Evolutionary conservation across 2,888 invertebrate species (phyloP).

Genomic region (Troides aeacus): DNA sequence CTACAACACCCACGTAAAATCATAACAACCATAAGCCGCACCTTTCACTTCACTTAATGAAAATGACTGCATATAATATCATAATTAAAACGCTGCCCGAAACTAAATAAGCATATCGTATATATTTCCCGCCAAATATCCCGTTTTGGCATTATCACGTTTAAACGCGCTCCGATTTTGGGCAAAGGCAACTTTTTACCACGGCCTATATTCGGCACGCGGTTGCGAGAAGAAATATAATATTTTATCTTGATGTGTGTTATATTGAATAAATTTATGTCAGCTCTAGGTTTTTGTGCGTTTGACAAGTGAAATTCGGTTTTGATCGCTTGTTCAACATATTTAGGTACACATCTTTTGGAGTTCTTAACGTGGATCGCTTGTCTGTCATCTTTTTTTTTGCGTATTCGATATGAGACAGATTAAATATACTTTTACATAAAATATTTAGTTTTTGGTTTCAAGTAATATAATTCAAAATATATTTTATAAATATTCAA

Average conservation of each 20-base stretch:
- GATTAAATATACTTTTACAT: not conserved
- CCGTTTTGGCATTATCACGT: constrained; percentile 51
- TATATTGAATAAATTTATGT: constrained; percentile 31
- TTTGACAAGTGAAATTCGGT: constrained; percentile 13
- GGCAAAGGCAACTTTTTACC: constrained; percentile 57
- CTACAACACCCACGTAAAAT: constrained; percentile 7
- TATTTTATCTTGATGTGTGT: constrained; percentile 57
- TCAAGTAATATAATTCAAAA: not conserved
- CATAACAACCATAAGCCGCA: constrained; percentile 6
- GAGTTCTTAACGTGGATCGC: constrained; percentile 3
- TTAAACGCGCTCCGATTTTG: constrained; percentile 48
- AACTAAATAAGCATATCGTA: constrained; percentile 56
- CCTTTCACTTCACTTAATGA: constrained; percentile 32
- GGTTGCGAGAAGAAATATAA: constrained; percentile 50
- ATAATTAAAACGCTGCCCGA: constrained; percentile 41
- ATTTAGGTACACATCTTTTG: constrained; percentile 11
- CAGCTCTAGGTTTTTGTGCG: constrained; percentile 21
- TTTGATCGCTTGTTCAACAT: constrained; percentile 29
- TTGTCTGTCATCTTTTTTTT: constrained; percentile 9
- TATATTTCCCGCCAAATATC: constrained; percentile 52
- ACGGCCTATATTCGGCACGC: constrained; percentile 48
- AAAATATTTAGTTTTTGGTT: not conserved
- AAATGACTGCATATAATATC: constrained; percentile 30
- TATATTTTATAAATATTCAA: too few species aligned
- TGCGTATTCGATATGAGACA: not conserved